Conservation (phyloP, 2,797 vertebrate genomes). For the Phataginus tricuspis region DNA sequence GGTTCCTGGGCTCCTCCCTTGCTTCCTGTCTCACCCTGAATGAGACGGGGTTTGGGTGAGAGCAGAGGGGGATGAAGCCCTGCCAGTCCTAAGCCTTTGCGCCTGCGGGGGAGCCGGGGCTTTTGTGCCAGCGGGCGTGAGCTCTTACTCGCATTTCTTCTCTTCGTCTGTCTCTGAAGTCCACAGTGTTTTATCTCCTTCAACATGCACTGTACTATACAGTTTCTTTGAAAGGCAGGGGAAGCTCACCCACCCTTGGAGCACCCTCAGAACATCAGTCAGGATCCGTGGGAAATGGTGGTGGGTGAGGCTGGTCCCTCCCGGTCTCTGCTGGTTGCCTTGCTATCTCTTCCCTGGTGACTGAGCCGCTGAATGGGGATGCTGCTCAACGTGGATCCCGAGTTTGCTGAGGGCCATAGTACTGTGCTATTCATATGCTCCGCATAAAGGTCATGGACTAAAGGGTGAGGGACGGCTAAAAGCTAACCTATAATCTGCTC, state of each 20-base stretch:
- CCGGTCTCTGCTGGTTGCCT: neutral
- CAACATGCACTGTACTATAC: neutral
- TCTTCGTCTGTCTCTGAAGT: neutral
- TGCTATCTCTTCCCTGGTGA: neutral
- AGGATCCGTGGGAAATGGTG: neutral
- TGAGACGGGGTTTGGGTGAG: neutral
- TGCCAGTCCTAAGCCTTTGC: accelerated
- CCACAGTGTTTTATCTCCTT: neutral
- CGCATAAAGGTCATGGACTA: neutral
- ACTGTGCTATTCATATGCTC: neutral
- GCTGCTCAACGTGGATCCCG: neutral
- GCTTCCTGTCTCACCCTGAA: neutral
- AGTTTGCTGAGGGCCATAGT: neutral
- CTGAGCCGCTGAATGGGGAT: neutral
- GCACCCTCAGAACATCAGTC: neutral
- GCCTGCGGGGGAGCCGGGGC: neutral
- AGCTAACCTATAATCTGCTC: neutral
- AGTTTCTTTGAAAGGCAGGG: neutral
- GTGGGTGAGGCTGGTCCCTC: neutral
- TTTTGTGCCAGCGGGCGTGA: accelerated
- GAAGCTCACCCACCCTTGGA: neutral
- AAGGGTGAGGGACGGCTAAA: neutral
- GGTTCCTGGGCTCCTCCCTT: neutral
- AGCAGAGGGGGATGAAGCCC: neutral
- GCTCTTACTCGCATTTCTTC: neutral